phyloP scores from a whole-genome alignment of 2,113 vertebrate species.

The Apistogramma diplotaenia region DNA sequence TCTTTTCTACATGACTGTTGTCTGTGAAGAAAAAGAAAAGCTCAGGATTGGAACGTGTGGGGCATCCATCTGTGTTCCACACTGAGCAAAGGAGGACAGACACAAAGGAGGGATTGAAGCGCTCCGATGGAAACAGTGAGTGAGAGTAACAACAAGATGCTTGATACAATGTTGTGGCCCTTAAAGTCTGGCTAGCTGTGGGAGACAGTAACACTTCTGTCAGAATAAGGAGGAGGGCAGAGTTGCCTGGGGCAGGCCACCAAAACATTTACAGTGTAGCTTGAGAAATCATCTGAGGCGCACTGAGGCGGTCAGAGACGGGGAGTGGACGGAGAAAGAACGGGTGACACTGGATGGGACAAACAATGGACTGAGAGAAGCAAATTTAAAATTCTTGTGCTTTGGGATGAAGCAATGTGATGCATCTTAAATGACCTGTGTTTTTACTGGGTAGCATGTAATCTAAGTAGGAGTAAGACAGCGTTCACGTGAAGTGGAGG shows the following conservation, averaged over 20 bases:
- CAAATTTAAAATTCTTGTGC: too few species aligned
- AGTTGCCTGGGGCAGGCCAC: slow-evolving; percentile 27
- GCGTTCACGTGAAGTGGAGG: not conserved
- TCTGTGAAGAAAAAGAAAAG: not conserved
- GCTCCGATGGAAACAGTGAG: slow-evolving; percentile 23
- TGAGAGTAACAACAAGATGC: slow-evolving; percentile 57
- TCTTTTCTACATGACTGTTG: slow-evolving; percentile 14
- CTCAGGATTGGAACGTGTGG: slow-evolving; percentile 9
- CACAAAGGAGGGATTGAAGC: slow-evolving; percentile 68
- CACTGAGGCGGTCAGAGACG: slow-evolving; percentile 13
- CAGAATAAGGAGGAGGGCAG: slow-evolving; percentile 31
- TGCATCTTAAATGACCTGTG: too few species aligned
- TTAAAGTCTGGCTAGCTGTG: slow-evolving; percentile 39
- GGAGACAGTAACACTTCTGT: slow-evolving; percentile 59
- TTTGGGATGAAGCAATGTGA: too few species aligned
- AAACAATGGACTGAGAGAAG: slow-evolving; percentile 17
- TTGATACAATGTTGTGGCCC: slow-evolving; percentile 51
- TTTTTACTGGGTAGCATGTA: not conserved
- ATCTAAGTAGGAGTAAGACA: not conserved
- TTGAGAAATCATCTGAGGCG: slow-evolving; percentile 35
- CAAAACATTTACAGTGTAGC: slow-evolving; percentile 46
- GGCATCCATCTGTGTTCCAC: slow-evolving; percentile 50
- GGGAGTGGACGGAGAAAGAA: not conserved
- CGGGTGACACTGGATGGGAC: slow-evolving; percentile 57
- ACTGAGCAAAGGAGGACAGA: slow-evolving; percentile 33